Conservation (phyloP, 2,888 invertebrate genomes). For the Campoletis raptor region DNA sequence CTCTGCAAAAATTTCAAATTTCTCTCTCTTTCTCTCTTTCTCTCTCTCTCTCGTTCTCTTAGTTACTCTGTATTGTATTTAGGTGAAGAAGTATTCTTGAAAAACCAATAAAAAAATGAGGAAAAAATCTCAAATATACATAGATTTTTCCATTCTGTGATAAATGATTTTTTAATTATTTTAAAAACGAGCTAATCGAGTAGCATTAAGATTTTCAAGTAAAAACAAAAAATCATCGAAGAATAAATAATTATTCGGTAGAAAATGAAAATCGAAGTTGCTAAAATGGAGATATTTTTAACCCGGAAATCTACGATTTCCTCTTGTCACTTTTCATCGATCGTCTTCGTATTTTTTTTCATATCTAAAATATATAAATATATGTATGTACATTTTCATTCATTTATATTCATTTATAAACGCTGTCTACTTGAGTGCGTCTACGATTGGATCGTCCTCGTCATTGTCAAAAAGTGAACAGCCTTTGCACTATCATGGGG, state of each 20-base stretch:
- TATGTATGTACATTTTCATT: background rate
- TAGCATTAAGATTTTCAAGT: background rate
- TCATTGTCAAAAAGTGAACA: constrained; percentile 9
- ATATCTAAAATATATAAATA: background rate
- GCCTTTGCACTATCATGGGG: background rate
- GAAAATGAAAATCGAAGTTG: background rate
- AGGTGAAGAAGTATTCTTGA: constrained; percentile 34
- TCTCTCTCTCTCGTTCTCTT: background rate
- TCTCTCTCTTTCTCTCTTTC: constrained; percentile 10
- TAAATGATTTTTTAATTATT: background rate
- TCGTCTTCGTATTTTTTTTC: background rate
- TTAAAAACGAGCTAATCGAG: background rate
- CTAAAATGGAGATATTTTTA: background rate
- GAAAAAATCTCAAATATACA: constrained; percentile 18
- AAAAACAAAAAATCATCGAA: background rate
- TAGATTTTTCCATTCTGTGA: background rate
- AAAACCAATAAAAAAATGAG: constrained; percentile 12
- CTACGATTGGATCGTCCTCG: background rate
- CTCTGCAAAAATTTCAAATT: constrained; percentile 10
- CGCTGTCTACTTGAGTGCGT: constrained; percentile 27
- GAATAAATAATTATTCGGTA: background rate
- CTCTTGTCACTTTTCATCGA: background rate
- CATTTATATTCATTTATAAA: background rate
- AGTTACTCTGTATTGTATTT: background rate
- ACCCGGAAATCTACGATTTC: constrained; percentile 1